A percentile compares a stretch with the other conserved stretches of the same genome.
Evolutionary conservation across 1,140 invertebrate species (phyloP).

Genomic region (Hypothenemus hampei): DNA sequence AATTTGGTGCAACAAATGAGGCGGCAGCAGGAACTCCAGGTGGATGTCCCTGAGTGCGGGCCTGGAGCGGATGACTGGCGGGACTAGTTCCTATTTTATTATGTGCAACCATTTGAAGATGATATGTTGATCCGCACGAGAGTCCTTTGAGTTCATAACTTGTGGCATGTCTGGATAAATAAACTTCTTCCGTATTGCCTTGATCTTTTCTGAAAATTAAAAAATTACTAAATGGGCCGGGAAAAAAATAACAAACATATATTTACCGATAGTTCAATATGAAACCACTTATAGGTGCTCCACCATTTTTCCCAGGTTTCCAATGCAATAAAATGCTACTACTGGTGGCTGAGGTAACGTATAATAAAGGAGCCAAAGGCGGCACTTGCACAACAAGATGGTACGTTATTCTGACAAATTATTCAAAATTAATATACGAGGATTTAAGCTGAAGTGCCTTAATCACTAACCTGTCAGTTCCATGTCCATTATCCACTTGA

Average conservation of each 20-base stretch:
- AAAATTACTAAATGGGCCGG: neutral
- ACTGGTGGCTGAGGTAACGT: conserved; percentile 66
- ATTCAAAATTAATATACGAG: neutral
- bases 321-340: conserved; percentile 66
- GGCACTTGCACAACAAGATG: conserved; percentile 60
- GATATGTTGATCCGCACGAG: conserved; percentile 69
- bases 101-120: conserved; percentile 63
- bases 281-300: conserved; percentile 60
- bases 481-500: conserved; percentile 65
- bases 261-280: conserved; percentile 56
- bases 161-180: conserved; percentile 57
- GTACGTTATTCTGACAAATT: conserved; percentile 44
- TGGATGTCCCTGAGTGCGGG: conserved; percentile 65
- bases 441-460: neutral
- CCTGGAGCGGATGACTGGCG: conserved; percentile 62
- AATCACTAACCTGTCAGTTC: conserved; percentile 57
- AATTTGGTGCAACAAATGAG: conserved; percentile 62
- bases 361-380: conserved; percentile 62
- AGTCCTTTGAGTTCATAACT: conserved; percentile 65
- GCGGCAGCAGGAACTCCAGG: conserved; percentile 62
- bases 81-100: conserved; percentile 70
- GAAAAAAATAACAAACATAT: neutral
- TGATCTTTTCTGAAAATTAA: conserved; percentile 49
- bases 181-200: conserved; percentile 60
- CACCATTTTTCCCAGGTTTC: conserved; percentile 66